A percentile compares a stretch with the other conserved stretches of the same genome.
Conservation (phyloP, 64 coral and sea anemone species). For the Stichodactyla helianthus region DNA sequence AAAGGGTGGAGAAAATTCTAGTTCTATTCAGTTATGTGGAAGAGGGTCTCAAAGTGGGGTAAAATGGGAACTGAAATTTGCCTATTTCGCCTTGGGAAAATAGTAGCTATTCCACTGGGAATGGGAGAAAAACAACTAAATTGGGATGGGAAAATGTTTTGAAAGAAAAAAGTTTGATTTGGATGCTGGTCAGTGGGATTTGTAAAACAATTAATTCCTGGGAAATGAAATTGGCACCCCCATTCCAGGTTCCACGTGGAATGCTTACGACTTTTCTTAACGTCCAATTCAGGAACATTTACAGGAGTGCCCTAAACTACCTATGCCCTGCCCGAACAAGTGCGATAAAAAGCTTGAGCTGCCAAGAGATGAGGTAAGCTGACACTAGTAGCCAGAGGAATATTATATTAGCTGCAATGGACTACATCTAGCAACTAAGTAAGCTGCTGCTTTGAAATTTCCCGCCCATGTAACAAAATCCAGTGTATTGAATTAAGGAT, state of each 20-base stretch:
- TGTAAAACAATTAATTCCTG: background rate
- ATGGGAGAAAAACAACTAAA: background rate
- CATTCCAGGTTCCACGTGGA: background rate
- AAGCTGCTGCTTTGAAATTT: too few relatives aligned
- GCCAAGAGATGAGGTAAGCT: constrained; percentile 77
- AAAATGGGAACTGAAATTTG: too few relatives aligned
- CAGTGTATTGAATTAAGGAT: too few relatives aligned
- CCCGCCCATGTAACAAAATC: too few relatives aligned
- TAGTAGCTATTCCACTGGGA: too few relatives aligned
- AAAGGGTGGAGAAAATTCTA: background rate
- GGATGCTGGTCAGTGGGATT: background rate
- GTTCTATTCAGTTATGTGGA: too few relatives aligned
- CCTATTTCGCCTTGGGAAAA: too few relatives aligned
- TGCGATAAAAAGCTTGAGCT: constrained; percentile 83
- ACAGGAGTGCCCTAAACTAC: constrained; percentile 67
- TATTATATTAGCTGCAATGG: too few relatives aligned
- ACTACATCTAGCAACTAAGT: too few relatives aligned
- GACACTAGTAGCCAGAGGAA: background rate
- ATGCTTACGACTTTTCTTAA: background rate
- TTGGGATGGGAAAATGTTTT: too few relatives aligned
- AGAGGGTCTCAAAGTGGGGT: too few relatives aligned
- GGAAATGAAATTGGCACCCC: background rate
- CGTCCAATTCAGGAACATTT: constrained; percentile 62
- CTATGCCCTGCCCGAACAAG: constrained; percentile 88
- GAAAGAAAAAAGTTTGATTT: background rate